A percentile compares a stretch with the other conserved stretches of the same genome.
These are phyloP conservation scores for Benitochromis conjunctus DNA, from an alignment of 2,113 vertebrate genomes.

Conservation along the genomic window DNA sequence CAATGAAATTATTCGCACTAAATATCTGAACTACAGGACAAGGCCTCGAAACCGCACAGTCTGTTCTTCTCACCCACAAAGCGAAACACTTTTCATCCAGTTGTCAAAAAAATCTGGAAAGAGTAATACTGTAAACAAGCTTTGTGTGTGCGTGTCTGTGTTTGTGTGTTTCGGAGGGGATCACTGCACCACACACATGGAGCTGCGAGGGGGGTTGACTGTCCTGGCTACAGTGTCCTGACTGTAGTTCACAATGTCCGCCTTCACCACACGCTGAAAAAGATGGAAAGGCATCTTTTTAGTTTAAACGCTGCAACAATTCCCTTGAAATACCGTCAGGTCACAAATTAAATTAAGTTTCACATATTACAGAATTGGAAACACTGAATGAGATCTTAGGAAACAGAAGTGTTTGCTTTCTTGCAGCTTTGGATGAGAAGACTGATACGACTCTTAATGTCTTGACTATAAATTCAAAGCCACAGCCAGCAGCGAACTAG, in stretches of 20 bases:
- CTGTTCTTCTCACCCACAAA: slow-evolving; percentile 36
- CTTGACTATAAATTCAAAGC: not conserved
- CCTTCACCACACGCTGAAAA: slow-evolving; percentile 92
- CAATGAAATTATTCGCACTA: slow-evolving; percentile 10
- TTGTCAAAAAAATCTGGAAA: not conserved
- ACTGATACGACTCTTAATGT: not conserved
- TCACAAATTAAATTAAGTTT: not conserved
- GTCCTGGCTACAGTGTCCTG: slow-evolving; percentile 88
- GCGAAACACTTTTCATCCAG: slow-evolving; percentile 13
- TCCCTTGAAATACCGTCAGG: not conserved
- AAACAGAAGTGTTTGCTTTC: not conserved
- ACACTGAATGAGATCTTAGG: not conserved
- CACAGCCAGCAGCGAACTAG: not conserved
- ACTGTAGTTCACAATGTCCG: slow-evolving; percentile 99
- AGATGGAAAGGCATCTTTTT: not conserved
- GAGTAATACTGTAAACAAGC: slow-evolving; percentile 53
- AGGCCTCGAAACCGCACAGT: slow-evolving; percentile 19
- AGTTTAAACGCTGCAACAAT: not conserved
- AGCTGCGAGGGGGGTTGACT: slow-evolving; percentile 87
- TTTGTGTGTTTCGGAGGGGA: not conserved
- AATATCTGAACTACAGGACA: slow-evolving; percentile 34
- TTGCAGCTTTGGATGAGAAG: not conserved
- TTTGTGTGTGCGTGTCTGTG: not conserved
- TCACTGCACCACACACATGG: slow-evolving; percentile 85
- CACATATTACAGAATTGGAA: not conserved